Evolutionary conservation across 2,888 invertebrate genomes (phyloP).

Genomic region (Caenorhabditis sulstoni): DNA sequence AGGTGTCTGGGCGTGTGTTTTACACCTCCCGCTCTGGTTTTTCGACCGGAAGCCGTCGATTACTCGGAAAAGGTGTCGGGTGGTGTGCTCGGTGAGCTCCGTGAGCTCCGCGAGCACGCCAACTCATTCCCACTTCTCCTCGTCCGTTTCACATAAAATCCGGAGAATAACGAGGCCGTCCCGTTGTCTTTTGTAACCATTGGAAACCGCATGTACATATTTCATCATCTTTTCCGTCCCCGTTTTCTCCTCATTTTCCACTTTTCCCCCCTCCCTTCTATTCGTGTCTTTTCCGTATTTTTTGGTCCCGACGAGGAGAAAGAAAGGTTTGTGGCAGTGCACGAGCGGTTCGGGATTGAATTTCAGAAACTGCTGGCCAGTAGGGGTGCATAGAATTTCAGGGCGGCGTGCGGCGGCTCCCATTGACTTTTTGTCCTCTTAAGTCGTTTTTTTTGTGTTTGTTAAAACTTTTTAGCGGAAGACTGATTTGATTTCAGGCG

Average conservation of each 20-base stretch:
- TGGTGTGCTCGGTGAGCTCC: background rate
- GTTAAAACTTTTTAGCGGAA: too few relatives aligned
- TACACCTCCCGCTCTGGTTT: background rate
- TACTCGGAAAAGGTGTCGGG: background rate
- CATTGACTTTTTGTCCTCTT: constrained; percentile 45
- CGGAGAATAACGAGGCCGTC: too few relatives aligned
- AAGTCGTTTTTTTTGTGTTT: too few relatives aligned
- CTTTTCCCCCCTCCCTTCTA: background rate
- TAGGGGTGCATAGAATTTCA: constrained; percentile 47
- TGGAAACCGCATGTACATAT: constrained; percentile 6
- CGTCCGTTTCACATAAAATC: too few relatives aligned
- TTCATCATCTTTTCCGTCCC: background rate
- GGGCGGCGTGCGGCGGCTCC: background rate
- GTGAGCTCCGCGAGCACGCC: too few relatives aligned
- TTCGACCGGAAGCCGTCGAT: constrained; percentile 23
- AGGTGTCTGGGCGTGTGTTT: too few relatives aligned
- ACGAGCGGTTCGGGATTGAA: constrained; percentile 24
- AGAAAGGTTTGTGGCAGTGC: too few relatives aligned
- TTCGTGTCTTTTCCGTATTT: background rate
- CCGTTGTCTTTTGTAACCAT: constrained; percentile 9
- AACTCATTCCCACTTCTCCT: too few relatives aligned
- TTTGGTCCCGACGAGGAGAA: too few relatives aligned
- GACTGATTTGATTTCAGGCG: too few relatives aligned
- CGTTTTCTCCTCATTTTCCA: background rate
- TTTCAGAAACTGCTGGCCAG: constrained; percentile 11